These are phyloP conservation scores for Parnassius orleans DNA, from an alignment of 2,888 invertebrate genomes.

Conservation along the genomic window DNA sequence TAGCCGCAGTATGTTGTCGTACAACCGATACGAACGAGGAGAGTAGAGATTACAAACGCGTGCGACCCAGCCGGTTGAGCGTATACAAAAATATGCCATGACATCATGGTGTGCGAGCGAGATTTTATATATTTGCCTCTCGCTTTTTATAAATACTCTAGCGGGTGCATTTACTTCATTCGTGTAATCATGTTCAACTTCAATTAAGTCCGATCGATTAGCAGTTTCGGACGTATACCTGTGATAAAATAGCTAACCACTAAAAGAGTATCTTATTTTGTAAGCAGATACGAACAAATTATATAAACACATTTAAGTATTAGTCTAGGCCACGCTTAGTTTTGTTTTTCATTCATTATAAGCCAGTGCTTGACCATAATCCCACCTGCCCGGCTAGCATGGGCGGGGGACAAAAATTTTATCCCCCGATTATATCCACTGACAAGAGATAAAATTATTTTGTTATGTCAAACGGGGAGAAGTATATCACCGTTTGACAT, in stretches of 20 bases:
- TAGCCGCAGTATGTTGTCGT: slow-evolving; percentile 27
- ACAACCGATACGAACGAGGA: slow-evolving; percentile 45
- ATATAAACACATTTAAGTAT: too few species aligned
- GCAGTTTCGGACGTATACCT: slow-evolving; percentile 34
- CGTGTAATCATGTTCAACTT: slow-evolving; percentile 35
- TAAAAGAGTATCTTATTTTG: neutral
- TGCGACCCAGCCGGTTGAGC: slow-evolving; percentile 61
- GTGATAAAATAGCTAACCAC: neutral
- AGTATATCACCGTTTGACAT: too few species aligned
- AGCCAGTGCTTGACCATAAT: too few species aligned
- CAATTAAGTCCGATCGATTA: slow-evolving; percentile 48
- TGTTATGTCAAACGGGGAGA: too few species aligned
- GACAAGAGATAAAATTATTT: too few species aligned
- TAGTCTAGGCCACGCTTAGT: too few species aligned
- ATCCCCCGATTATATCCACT: too few species aligned
- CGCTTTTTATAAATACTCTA: slow-evolving; percentile 58
- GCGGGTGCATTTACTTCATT: slow-evolving; percentile 69
- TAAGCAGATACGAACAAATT: neutral
- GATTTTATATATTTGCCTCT: slow-evolving; percentile 45
- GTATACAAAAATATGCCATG: slow-evolving; percentile 76
- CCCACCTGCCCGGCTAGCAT: too few species aligned
- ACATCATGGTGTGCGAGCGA: slow-evolving; percentile 75
- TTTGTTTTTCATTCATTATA: too few species aligned
- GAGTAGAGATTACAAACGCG: slow-evolving; percentile 63
- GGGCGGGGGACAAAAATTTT: too few species aligned